Evolutionary conservation across 1,140 invertebrate species (phyloP).

Genomic region (Drosophila albomicans): DNA sequence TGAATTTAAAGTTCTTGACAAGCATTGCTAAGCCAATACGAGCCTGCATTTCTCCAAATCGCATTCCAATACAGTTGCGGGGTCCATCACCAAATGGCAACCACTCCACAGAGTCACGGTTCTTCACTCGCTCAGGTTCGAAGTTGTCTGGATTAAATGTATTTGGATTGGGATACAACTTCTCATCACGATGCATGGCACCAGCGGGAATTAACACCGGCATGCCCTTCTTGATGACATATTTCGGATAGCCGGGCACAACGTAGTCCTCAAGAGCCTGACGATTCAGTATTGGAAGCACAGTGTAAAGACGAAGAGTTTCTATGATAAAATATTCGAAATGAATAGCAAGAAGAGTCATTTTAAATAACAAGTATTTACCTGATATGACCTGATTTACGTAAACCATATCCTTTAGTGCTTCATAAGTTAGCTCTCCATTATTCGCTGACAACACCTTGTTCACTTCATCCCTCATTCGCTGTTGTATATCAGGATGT

Average conservation of each 20-base stretch:
- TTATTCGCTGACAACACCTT: slow-evolving; percentile 84
- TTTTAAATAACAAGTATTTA: not conserved
- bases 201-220: slow-evolving; percentile 61
- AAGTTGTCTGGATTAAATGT: slow-evolving; percentile 89
- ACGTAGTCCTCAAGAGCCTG: slow-evolving; percentile 80
- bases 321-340: slow-evolving; percentile 37
- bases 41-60: slow-evolving; percentile 88
- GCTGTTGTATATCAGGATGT: slow-evolving; percentile 87
- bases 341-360: no score
- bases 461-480: slow-evolving; percentile 87
- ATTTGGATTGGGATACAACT: slow-evolving; percentile 87
- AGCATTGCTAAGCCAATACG: slow-evolving; percentile 86
- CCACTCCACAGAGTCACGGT: slow-evolving; percentile 85
- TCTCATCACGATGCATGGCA: slow-evolving; percentile 83
- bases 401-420: slow-evolving; percentile 86
- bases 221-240: slow-evolving; percentile 76
- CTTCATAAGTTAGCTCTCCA: slow-evolving; percentile 86
- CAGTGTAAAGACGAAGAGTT: slow-evolving; percentile 72
- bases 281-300: slow-evolving; percentile 85
- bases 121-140: slow-evolving; percentile 85
- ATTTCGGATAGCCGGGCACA: slow-evolving; percentile 79
- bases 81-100: slow-evolving; percentile 87
- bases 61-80: slow-evolving; percentile 86
- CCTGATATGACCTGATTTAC: slow-evolving; percentile 85
- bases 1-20: slow-evolving; percentile 78